A percentile compares a stretch with the other conserved stretches of the same genome.
Conservation (phyloP, 1,140 invertebrate species). For the Ladona fulva region DNA sequence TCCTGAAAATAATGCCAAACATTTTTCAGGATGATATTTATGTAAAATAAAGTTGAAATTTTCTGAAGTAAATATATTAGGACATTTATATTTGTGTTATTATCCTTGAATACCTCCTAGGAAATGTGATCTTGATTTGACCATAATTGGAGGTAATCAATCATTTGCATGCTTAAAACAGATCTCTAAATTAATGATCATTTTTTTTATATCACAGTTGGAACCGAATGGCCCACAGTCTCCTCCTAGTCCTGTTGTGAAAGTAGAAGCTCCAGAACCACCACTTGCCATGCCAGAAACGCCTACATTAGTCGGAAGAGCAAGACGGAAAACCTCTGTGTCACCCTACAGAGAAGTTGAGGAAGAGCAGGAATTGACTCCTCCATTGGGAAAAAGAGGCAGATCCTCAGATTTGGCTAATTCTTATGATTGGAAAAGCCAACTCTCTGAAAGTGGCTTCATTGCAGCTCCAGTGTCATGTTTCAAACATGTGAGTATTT, state of each 20-base stretch:
- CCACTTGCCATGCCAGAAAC: not conserved
- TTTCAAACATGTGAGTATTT: constrained; percentile 67
- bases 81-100: no score
- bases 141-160: no score
- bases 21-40: no score
- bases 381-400: constrained; percentile 37
- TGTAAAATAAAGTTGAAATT: no score
- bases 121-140: no score
- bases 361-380: constrained; percentile 50
- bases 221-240: not conserved
- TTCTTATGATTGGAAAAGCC: constrained; percentile 73
- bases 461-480: constrained; percentile 78
- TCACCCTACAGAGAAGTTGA: constrained; percentile 45
- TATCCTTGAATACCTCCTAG: no score
- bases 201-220: not conserved
- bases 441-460: constrained; percentile 65
- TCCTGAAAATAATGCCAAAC: no score
- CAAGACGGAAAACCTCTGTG: not conserved
- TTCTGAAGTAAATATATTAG: no score
- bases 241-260: not conserved
- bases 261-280: not conserved
- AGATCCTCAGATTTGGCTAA: constrained; percentile 50
- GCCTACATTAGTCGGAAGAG: not conserved
- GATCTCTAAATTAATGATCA: not conserved
- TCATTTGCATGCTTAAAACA: no score